Evolutionary conservation across 1,140 invertebrate genomes (phyloP).

Genomic region (Lasioglossum baleicum): DNA sequence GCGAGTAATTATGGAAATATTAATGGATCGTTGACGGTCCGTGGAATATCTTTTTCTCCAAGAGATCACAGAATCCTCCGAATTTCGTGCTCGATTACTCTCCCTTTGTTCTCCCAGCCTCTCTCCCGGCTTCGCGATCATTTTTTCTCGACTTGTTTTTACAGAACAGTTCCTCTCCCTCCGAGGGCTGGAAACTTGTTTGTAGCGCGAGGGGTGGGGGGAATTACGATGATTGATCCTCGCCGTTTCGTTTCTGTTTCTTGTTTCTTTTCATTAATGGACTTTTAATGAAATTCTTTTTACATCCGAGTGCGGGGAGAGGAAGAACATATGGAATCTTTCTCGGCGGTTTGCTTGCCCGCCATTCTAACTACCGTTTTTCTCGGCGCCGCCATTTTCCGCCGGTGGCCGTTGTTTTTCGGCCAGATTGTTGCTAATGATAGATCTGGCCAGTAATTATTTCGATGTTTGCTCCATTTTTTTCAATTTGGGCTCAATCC

Average conservation of each 20-base stretch:
- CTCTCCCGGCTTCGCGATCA: neutral
- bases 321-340: neutral
- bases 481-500: too few species aligned
- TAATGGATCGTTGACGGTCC: neutral
- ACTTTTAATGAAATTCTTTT: conserved; percentile 8
- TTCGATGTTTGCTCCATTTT: too few species aligned
- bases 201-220: neutral
- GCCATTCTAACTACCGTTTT: neutral
- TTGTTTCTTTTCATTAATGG: conserved; percentile 1
- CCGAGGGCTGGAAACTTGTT: neutral
- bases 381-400: too few species aligned
- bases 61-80: neutral
- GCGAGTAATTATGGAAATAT: neutral
- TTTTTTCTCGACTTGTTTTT: neutral
- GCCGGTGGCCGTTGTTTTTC: neutral
- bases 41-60: neutral
- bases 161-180: neutral
- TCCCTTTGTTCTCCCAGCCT: neutral
- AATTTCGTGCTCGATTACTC: neutral
- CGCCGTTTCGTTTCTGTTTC: neutral
- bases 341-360: neutral
- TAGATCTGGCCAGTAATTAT: neutral
- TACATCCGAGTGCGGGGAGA: neutral
- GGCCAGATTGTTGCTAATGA: neutral
- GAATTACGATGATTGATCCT: neutral